phyloP scores from a whole-genome alignment of 2,113 vertebrate species.

The Elanoides forficatus region DNA sequence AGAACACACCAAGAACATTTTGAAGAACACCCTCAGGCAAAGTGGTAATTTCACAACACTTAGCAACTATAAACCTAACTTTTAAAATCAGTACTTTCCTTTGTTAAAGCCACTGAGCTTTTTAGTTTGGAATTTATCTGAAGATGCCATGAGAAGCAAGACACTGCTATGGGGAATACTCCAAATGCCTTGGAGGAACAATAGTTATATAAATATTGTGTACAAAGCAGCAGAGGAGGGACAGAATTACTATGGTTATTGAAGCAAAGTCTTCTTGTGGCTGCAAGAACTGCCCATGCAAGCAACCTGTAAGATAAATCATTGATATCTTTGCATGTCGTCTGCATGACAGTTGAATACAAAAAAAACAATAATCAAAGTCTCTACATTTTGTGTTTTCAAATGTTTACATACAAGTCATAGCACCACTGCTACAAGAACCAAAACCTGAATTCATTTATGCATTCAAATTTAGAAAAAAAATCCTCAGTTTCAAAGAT shows the following conservation, averaged over 20 bases:
- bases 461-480: neutral
- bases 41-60: neutral
- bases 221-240: neutral
- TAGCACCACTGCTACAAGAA: neutral
- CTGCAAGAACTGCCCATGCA: neutral
- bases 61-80: neutral
- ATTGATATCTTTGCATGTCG: neutral
- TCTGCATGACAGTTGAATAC: neutral
- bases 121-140: neutral
- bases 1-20: neutral
- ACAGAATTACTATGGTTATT: neutral
- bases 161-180: neutral
- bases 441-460: neutral
- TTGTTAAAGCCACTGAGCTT: neutral
- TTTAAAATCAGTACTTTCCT: neutral
- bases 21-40: neutral
- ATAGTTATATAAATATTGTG: neutral
- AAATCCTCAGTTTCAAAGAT: neutral
- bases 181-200: neutral
- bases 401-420: neutral
- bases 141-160: neutral
- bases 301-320: neutral
- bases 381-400: neutral
- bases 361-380: neutral
- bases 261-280: neutral